Percentiles rank a stretch among this genome's conserved stretches.
Evolutionary conservation across 1,140 invertebrate species (phyloP).

Genomic region (Tribolium castaneum): DNA sequence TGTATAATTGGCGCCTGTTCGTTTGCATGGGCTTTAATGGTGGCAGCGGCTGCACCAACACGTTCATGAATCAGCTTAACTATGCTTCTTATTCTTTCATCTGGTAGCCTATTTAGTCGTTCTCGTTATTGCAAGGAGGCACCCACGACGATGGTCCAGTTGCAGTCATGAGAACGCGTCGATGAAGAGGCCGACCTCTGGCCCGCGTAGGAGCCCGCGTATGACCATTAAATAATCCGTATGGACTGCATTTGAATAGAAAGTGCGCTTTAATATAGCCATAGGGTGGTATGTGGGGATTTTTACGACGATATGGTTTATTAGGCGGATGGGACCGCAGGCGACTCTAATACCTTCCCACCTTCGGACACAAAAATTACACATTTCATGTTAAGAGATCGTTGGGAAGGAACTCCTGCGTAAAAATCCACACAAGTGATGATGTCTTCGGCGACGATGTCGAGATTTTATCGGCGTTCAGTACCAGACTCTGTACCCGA

Average conservation of each 20-base stretch:
- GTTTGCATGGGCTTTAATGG: conserved; percentile 52
- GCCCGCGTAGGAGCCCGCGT: conserved; percentile 47
- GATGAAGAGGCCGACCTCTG: conserved; percentile 38
- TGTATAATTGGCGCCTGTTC: conserved; percentile 55
- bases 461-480: conserved; percentile 21
- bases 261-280: conserved; percentile 41
- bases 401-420: background rate
- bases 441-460: conserved; percentile 13
- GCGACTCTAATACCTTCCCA: conserved; percentile 18
- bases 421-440: conserved; percentile 8
- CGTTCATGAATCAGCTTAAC: conserved; percentile 44
- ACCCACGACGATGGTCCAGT: conserved; percentile 34
- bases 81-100: conserved; percentile 40
- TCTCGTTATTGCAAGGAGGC: conserved; percentile 43
- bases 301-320: conserved; percentile 45
- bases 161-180: conserved; percentile 12
- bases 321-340: conserved; percentile 22
- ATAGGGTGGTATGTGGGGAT: conserved; percentile 25
- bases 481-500: conserved; percentile 27
- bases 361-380: conserved; percentile 10
- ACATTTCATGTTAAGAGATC: conserved; percentile 32
- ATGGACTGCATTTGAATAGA: conserved; percentile 43
- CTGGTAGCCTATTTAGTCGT: conserved; percentile 49
- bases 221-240: conserved; percentile 46
- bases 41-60: conserved; percentile 35